phyloP scores from a whole-genome alignment of 2,888 invertebrate species.

The Diloba caeruleocephala region DNA sequence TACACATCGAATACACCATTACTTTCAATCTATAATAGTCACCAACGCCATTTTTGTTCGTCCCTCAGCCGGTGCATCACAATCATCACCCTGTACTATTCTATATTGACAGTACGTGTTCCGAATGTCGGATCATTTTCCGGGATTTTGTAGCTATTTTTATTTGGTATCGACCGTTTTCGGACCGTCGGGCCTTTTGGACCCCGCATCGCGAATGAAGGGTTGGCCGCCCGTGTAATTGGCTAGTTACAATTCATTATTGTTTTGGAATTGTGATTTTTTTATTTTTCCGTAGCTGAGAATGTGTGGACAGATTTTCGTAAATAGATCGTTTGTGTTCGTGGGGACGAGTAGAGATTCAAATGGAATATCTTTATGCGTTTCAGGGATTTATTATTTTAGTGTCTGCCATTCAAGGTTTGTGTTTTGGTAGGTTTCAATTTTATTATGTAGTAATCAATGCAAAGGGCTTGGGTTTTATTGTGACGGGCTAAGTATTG shows the following conservation, averaged over 20 bases:
- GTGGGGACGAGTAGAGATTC: neutral
- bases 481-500: too few species aligned
- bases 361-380: slow-evolving; percentile 1
- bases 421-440: neutral
- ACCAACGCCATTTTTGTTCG: slow-evolving; percentile 70
- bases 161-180: slow-evolving; percentile 81
- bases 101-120: slow-evolving; percentile 87
- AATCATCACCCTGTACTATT: slow-evolving; percentile 83
- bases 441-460: too few species aligned
- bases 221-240: slow-evolving; percentile 86
- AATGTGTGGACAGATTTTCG: slow-evolving; percentile 11
- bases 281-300: slow-evolving; percentile 24
- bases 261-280: slow-evolving; percentile 71
- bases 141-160: slow-evolving; percentile 85
- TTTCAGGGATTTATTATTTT: neutral
- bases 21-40: slow-evolving; percentile 80
- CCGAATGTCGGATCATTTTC: slow-evolving; percentile 80
- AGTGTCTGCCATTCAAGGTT: neutral
- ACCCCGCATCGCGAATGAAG: slow-evolving; percentile 74
- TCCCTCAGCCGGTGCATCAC: slow-evolving; percentile 80
- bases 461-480: too few species aligned
- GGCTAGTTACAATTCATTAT: slow-evolving; percentile 87
- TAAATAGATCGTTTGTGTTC: neutral
- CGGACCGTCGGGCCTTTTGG: slow-evolving; percentile 60
- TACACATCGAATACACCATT: slow-evolving; percentile 59